Conservation (phyloP, 2,113 vertebrate species). For the Etia nguti region DNA sequence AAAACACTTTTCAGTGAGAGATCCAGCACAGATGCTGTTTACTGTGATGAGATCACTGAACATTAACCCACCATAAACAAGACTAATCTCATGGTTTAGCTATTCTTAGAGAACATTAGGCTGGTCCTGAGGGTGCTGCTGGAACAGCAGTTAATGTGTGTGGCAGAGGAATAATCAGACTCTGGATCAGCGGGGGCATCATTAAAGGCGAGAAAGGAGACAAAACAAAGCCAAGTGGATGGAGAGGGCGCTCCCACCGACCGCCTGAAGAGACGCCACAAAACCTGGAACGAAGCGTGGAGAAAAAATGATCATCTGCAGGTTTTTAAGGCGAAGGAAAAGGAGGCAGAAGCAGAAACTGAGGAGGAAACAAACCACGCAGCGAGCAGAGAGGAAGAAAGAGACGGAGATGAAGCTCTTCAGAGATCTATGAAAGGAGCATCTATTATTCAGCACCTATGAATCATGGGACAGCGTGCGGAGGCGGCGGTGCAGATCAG, state of each 20-base stretch:
- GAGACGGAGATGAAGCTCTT: constrained; percentile 16
- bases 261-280: background rate
- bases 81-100: background rate
- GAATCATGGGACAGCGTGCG: constrained; percentile 48
- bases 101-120: background rate
- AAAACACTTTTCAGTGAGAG: background rate
- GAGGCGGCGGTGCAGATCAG: constrained; percentile 25
- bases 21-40: background rate
- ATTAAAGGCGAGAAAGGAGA: background rate
- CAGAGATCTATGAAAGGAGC: constrained; percentile 38
- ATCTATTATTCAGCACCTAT: constrained; percentile 62
- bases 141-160: background rate
- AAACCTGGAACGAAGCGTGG: background rate
- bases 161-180: background rate
- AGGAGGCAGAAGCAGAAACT: background rate
- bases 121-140: background rate
- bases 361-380: background rate
- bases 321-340: background rate
- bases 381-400: background rate
- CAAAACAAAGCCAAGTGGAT: background rate
- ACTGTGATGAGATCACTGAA: background rate
- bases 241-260: background rate
- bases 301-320: background rate
- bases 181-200: background rate
- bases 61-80: background rate